Evolutionary conservation across 2,113 vertebrate genomes (phyloP).

Genomic region (Cercocebus atys): DNA sequence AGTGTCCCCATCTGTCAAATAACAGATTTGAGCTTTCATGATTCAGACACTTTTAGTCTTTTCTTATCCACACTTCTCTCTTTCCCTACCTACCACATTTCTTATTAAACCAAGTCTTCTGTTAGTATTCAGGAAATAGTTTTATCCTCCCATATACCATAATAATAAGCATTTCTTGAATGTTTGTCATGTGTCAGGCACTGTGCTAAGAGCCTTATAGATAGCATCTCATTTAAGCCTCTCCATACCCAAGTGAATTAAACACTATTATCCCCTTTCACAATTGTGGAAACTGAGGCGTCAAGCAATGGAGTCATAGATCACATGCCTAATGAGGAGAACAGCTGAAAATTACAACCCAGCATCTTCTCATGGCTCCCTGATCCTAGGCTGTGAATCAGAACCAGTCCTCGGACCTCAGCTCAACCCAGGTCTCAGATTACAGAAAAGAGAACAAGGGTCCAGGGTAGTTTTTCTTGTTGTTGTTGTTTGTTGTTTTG

Average conservation of each 20-base stretch:
- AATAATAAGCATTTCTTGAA: not conserved
- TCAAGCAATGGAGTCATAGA: not conserved
- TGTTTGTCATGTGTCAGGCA: not conserved
- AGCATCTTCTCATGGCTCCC: not conserved
- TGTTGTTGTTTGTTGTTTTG: too few species aligned
- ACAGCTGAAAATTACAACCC: not conserved
- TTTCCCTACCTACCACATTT: not conserved
- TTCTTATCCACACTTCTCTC: not conserved
- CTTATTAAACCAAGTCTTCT: not conserved
- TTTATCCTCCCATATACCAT: not conserved
- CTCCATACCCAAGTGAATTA: not conserved
- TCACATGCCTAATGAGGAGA: not conserved
- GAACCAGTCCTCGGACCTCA: not conserved
- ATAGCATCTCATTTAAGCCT: conserved; percentile 30
- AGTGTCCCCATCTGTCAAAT: conserved; percentile 13
- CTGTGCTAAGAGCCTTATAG: not conserved
- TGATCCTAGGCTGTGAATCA: not conserved
- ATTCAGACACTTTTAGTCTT: not conserved
- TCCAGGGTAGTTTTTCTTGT: not conserved
- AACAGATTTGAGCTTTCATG: not conserved
- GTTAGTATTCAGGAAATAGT: not conserved
- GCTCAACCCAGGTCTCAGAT: not conserved
- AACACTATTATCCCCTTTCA: not conserved
- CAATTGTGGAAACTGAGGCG: conserved; percentile 67
- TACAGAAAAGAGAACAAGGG: not conserved